Base-by-base conservation (phyloP, 2,888 invertebrate species). In the Atethmia centrago region DNA sequence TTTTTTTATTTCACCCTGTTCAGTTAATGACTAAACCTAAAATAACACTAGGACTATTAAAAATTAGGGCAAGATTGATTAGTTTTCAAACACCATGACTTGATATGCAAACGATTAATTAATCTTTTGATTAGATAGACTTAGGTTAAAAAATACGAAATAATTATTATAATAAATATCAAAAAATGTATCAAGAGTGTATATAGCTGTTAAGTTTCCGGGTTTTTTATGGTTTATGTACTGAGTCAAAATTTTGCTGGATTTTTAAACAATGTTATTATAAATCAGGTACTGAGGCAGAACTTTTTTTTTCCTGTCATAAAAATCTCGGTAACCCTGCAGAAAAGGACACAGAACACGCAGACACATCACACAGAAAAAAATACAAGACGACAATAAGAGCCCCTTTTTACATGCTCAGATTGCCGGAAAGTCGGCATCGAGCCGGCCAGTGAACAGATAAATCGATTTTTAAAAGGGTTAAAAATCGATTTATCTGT, bases 1-100 rank as follows among this genome's bases (percentile, higher is more conserved):
- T 12, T 21, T 74, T 31, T 58, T 58, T 49, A 14, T 55, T 40
- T 47, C 21, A 74, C 74, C 77, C 77, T 77, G 68, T 45, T n/a
- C 7, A 36, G 16, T 74, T 45, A 19, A n/a, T n/a, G 28, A 25
- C 40, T 49, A 74, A 55, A 56, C 8, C 40, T 63, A 42, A 25
- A 42, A 14, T 65, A 21, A 28, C n/a, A n/a, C 16, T 61, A 65
- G 16, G 42, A 25, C 19, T 45, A 10, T n/a, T 55, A 45, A 36
- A 21, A 28, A n/a, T n/a, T 63, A 63, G 14, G 9, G 45, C 4
- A 74, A 28, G 0, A 53, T 16, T 45, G 25, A 28, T 31, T 28
- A 21, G 3, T 45, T 31, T 40, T 64, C 16, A 21, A 47, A 47
- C 31, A 49, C 12, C 28, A 28, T 12, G 31, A 45, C 9, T 45